Conservation (phyloP, 2,888 invertebrate genomes). For the Brachyptera risi region DNA sequence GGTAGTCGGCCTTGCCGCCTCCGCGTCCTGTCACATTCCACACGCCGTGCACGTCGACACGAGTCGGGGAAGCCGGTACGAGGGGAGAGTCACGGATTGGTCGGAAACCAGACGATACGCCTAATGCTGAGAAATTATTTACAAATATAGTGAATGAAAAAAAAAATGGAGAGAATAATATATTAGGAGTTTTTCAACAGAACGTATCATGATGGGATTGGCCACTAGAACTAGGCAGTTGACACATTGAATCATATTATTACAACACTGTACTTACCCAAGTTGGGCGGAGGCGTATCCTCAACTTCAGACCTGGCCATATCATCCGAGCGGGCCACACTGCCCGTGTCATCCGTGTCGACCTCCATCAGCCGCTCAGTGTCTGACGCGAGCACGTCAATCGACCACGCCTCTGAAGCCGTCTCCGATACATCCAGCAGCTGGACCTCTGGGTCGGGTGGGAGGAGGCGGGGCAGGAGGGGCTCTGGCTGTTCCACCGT, state of each 20-base stretch:
- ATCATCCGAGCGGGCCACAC: conserved; percentile 71
- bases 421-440: conserved; percentile 81
- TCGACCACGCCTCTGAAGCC: conserved; percentile 97
- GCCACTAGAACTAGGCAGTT: no score
- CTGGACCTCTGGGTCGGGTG: background rate
- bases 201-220: no score
- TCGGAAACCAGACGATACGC: conserved; percentile 41
- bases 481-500: conserved; percentile 59
- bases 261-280: conserved; percentile 22
- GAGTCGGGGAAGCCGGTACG: conserved; percentile 40
- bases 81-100: conserved; percentile 42
- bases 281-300: conserved; percentile 42
- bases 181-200: no score
- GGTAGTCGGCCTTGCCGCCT: conserved; percentile 42
- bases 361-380: conserved; percentile 88
- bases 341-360: conserved; percentile 63
- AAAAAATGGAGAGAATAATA: no score
- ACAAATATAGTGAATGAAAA: no score
- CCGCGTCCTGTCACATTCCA: conserved; percentile 44
- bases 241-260: no score
- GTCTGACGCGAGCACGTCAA: conserved; percentile 91
- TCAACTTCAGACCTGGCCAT: conserved; percentile 57
- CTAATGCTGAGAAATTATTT: no score
- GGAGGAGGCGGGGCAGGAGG: background rate
- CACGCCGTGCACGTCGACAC: conserved; percentile 37